A percentile compares a stretch with the other conserved stretches of the same genome.
phyloP scores from a whole-genome alignment of 2,797 vertebrate genomes.

The Scolopax rusticola region DNA sequence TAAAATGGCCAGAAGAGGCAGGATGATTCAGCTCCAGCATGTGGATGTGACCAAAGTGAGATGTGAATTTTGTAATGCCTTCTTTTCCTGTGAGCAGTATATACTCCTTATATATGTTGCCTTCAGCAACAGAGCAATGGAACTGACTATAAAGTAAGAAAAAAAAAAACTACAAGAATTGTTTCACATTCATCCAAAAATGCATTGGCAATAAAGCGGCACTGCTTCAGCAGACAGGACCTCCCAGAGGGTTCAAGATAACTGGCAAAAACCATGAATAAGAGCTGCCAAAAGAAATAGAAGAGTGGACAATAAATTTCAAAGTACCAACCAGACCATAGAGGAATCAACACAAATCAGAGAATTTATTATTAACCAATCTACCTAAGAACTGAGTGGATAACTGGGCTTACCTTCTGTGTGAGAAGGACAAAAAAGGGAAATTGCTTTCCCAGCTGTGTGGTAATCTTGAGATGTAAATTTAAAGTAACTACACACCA shows the following conservation, averaged over 20 bases:
- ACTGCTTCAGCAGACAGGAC: background rate
- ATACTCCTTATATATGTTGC: background rate
- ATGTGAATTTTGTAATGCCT: background rate
- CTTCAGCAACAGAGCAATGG: background rate
- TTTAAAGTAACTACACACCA: background rate
- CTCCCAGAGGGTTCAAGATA: background rate
- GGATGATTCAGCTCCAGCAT: background rate
- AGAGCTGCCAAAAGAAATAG: background rate
- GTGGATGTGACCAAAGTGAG: background rate
- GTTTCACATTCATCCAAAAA: background rate
- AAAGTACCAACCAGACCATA: background rate
- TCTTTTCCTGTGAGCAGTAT: background rate
- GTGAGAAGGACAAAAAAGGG: background rate
- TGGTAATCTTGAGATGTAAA: background rate
- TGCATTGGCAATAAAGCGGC: background rate
- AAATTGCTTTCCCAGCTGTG: background rate
- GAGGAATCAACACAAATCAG: background rate
- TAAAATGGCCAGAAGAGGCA: background rate
- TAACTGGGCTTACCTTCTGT: background rate
- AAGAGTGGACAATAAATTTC: background rate
- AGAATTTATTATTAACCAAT: conserved; percentile 6
- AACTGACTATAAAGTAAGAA: background rate
- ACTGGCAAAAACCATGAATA: background rate
- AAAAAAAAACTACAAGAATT: background rate
- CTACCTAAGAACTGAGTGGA: background rate